Evolutionary conservation across 1,140 invertebrate species (phyloP), one percentile per base, ranked within the genome.

Genomic region (Pseudomyrmex dendroicus): DNA sequence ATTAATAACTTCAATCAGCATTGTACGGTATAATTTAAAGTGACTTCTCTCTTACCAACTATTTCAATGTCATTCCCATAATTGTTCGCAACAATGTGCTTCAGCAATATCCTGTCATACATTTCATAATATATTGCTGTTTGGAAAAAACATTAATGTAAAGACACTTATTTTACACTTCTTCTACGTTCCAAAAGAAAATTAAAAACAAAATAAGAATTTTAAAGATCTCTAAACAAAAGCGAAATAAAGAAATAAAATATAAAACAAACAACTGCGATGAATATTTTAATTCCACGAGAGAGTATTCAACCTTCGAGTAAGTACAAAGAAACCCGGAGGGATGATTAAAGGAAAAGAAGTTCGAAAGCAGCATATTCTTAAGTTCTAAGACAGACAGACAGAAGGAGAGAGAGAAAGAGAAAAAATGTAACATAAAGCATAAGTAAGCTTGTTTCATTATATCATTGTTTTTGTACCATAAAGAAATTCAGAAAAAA

Each of bases 271-370:
- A 2, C 12, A 17, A 70, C 48, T 20, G 67, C 48, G 46, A 83
- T 83, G 74, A 78, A 83, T 78, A 83, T 83, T 77, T 83, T 83
- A 83, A 83, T 78, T 48, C 62, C 3, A 35, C 12, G 54, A n/a
- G 10, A 20, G 44, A 8, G 9, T 35, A 15, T 59, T 13, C 46
- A 20, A 35, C 20, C 35, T 44, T 63, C 35, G 44, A 62, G 35
- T 20, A 72, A 72, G 62, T 20, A 63, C 15, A 83, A 83, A 66
- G 62, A 67, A 83, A 50, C 17, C 15, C 73, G 59, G 59, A 17
- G 44, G 62, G 52, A 78, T 83, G 62, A 83, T 83, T 83, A 78
- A 83, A 77, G 62, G 22, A 67, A 5, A 78, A 7, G 12, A 74
- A 22, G 62, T 61, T 66, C 52, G 17, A 66, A 83, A 20, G 44